Evolutionary conservation across 2,113 vertebrate species (phyloP).

Genomic region (Sceloporus tristichus): DNA sequence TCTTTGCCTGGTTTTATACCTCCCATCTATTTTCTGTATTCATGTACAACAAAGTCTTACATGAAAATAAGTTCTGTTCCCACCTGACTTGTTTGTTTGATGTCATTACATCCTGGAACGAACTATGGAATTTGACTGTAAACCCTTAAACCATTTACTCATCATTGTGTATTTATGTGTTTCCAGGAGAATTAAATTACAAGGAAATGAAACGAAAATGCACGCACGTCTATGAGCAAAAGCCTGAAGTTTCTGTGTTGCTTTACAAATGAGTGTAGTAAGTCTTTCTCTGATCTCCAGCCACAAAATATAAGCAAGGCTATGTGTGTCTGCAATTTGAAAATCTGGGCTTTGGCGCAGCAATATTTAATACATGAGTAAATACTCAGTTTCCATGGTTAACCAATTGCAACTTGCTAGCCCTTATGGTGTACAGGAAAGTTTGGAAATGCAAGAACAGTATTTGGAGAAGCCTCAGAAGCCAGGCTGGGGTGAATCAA

Average conservation of each 20-base stretch:
- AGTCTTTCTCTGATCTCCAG: constrained; percentile 14
- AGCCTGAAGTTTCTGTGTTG: constrained; percentile 60
- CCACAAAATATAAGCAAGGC: neutral
- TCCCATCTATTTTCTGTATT: constrained; percentile 54
- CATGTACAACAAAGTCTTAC: neutral
- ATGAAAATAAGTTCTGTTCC: neutral
- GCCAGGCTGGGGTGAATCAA: neutral
- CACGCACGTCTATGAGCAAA: neutral
- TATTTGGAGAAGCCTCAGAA: neutral
- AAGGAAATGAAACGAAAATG: constrained; percentile 3
- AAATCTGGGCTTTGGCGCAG: neutral
- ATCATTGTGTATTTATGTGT: constrained; percentile 6
- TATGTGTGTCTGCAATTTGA: neutral
- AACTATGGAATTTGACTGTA: constrained; percentile 9
- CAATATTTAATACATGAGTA: neutral
- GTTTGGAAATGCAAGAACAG: neutral
- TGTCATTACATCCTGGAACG: neutral
- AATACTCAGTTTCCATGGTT: neutral
- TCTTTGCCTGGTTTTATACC: constrained; percentile 28
- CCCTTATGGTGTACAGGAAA: neutral
- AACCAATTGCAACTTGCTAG: neutral
- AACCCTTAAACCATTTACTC: constrained; percentile 18
- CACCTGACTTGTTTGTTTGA: neutral
- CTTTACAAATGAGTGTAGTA: constrained; percentile 26
- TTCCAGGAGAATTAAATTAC: constrained; percentile 27